A percentile compares a stretch with the other conserved stretches of the same genome.
Conservation (phyloP, 2,888 invertebrate species). For the Drosophila helvetica region DNA sequence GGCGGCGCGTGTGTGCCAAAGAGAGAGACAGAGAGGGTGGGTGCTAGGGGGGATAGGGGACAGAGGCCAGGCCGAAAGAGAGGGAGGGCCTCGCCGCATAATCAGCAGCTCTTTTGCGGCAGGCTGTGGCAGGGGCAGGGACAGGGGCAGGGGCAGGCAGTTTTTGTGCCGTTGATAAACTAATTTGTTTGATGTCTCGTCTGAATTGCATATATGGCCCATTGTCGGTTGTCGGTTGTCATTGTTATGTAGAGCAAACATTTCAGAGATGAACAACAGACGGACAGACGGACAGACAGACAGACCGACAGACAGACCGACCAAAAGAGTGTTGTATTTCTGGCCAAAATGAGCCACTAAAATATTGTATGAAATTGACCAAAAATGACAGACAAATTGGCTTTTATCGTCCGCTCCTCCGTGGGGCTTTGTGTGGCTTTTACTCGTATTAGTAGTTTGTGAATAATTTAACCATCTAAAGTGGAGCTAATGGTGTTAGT, state of each 20-base stretch:
- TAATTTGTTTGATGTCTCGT: conserved; percentile 76
- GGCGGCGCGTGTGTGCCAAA: conserved; percentile 3
- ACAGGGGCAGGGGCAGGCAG: neutral
- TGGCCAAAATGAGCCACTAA: conserved; percentile 70
- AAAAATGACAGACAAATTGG: conserved; percentile 80
- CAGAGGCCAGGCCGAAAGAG: too few relatives aligned
- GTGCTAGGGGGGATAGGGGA: conserved; percentile 10
- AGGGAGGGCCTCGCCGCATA: conserved; percentile 51
- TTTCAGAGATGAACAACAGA: conserved; percentile 34
- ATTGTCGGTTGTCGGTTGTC: conserved; percentile 10
- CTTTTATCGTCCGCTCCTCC: conserved; percentile 65
- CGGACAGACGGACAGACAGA: neutral
- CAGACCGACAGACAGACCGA: conserved; percentile 6
- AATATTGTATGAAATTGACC: conserved; percentile 79
- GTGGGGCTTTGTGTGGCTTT: conserved; percentile 35
- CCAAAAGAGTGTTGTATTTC: conserved; percentile 39
- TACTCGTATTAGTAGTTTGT: conserved; percentile 64
- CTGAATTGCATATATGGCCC: conserved; percentile 57
- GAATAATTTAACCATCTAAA: conserved; percentile 79
- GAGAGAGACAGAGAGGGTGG: conserved; percentile 1
- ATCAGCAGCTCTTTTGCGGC: conserved; percentile 65
- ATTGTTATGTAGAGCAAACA: conserved; percentile 50
- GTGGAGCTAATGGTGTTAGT: conserved; percentile 79
- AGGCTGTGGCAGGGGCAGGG: conserved; percentile 20
- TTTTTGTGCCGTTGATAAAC: conserved; percentile 68